Evolutionary conservation across 2,113 vertebrate genomes (phyloP).

Genomic region (Thalassoma bifasciatum): DNA sequence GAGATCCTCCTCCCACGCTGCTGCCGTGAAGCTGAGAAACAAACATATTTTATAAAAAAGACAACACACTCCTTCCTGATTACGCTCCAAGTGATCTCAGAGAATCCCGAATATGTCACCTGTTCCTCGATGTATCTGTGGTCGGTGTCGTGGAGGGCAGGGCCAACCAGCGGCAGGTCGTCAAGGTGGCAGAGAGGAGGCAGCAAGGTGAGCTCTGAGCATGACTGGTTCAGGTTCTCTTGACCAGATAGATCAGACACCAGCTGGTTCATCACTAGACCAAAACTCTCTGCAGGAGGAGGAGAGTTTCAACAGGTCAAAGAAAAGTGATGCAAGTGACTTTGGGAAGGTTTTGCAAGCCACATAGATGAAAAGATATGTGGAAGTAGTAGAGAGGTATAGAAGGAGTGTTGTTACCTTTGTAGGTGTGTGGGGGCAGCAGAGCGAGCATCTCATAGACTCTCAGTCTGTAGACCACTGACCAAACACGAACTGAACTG

Average conservation of each 20-base stretch:
- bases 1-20: conserved; percentile 84
- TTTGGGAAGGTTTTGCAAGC: background rate
- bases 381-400: background rate
- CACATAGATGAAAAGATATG: background rate
- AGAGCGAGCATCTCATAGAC: conserved; percentile 91
- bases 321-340: too few species aligned
- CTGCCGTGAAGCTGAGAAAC: conserved; percentile 83
- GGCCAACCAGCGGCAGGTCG: conserved; percentile 87
- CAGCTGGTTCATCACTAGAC: conserved; percentile 88
- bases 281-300: conserved; percentile 83
- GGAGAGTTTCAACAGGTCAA: too few species aligned
- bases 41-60: background rate
- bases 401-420: conserved; percentile 82
- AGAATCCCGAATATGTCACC: conserved; percentile 71
- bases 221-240: conserved; percentile 82
- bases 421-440: conserved; percentile 89
- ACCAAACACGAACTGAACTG: conserved; percentile 83
- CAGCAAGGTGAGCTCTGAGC: conserved; percentile 86
- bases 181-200: conserved; percentile 87
- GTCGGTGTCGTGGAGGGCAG: conserved; percentile 84
- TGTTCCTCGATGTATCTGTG: conserved; percentile 92
- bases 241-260: conserved; percentile 86
- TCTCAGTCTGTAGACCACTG: conserved; percentile 87
- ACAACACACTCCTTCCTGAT: background rate
- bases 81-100: background rate